phyloP scores from a whole-genome alignment of 2,888 invertebrate genomes.

The Prenolepis imparis region DNA sequence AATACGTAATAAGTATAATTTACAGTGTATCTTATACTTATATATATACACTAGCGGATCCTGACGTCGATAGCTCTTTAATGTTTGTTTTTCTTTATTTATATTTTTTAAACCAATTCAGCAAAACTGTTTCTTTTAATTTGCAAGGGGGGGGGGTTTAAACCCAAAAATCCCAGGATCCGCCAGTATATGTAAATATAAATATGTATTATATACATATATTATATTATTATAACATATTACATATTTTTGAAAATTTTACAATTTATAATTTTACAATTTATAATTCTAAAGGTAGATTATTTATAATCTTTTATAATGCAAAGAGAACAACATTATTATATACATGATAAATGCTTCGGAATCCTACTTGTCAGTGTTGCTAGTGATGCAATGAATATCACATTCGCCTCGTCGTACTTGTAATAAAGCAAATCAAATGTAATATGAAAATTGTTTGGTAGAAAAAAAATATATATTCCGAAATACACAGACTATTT shows the following conservation, averaged over 20 bases:
- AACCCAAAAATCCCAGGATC: too few species aligned
- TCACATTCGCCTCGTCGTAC: not conserved
- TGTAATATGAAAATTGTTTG: not conserved
- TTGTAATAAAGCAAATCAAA: not conserved
- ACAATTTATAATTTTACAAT: not conserved
- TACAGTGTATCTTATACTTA: too few species aligned
- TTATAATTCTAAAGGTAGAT: not conserved
- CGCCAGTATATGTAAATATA: too few species aligned
- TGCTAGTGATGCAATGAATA: conserved; percentile 47
- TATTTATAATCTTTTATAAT: not conserved
- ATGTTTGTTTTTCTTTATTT: too few species aligned
- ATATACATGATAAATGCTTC: conserved; percentile 46
- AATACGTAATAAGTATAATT: too few species aligned
- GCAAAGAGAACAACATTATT: not conserved
- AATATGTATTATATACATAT: too few species aligned
- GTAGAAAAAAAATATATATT: not conserved
- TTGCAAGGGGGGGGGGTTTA: too few species aligned
- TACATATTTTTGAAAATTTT: too few species aligned
- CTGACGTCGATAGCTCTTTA: too few species aligned
- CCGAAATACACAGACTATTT: not conserved
- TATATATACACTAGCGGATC: too few species aligned
- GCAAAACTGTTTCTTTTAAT: too few species aligned
- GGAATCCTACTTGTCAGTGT: conserved; percentile 27
- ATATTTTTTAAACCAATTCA: too few species aligned
- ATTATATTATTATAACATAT: not conserved